Conservation (phyloP, 2,888 invertebrate species). For the Acleris literana region DNA sequence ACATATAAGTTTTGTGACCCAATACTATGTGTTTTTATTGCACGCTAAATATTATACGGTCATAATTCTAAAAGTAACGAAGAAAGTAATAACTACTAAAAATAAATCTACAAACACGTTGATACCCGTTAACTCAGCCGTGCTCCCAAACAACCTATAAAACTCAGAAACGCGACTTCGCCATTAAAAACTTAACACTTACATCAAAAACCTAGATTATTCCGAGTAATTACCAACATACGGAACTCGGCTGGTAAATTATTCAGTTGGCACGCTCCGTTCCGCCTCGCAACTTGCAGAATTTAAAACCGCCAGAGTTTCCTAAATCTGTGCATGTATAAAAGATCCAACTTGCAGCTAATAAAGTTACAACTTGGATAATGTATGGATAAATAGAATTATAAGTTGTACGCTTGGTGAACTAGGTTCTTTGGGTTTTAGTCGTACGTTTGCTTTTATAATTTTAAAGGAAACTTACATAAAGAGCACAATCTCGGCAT, state of each 20-base stretch:
- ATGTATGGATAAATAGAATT: slow-evolving; percentile 6
- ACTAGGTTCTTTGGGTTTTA: background rate
- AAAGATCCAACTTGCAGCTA: slow-evolving; percentile 18
- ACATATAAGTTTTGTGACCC: no score
- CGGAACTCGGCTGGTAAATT: slow-evolving; percentile 44
- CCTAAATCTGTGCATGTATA: slow-evolving; percentile 41
- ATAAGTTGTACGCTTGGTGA: background rate
- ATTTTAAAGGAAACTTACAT: no score
- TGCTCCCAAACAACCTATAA: background rate
- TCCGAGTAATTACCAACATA: slow-evolving; percentile 46
- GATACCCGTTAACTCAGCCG: no score
- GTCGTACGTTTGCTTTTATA: no score
- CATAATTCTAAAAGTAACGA: no score
- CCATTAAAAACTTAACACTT: slow-evolving; percentile 31
- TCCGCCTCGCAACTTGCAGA: slow-evolving; percentile 47
- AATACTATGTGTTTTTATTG: no score
- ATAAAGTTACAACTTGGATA: slow-evolving; percentile 15
- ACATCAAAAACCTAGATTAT: slow-evolving; percentile 35
- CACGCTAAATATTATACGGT: no score
- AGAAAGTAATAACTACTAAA: no score
- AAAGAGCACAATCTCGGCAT: no score
- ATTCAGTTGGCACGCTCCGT: slow-evolving; percentile 45
- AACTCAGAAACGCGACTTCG: background rate
- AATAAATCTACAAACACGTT: no score
- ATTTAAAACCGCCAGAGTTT: slow-evolving; percentile 45